Conservation (phyloP, 1,140 invertebrate species). For the Nasonia giraulti region DNA sequence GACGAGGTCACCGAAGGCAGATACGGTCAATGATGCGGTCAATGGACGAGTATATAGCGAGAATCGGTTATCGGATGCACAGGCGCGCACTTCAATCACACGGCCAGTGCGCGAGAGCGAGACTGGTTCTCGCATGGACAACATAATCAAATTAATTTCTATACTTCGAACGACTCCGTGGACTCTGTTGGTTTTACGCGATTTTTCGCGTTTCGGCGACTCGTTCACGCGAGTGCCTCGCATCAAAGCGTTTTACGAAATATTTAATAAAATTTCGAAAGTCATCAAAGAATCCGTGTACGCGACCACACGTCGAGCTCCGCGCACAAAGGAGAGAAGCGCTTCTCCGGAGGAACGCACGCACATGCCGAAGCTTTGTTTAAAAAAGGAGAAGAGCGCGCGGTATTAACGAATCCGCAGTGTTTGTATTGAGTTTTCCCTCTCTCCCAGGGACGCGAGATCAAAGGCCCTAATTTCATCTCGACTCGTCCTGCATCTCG, state of each 20-base stretch:
- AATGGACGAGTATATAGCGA: neutral
- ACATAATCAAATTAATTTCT: too few species aligned
- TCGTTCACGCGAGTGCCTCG: too few species aligned
- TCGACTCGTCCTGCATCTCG: slow-evolving; percentile 48
- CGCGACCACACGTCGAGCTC: too few species aligned
- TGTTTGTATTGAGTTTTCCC: slow-evolving; percentile 22
- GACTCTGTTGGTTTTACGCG: too few species aligned
- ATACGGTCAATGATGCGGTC: neutral
- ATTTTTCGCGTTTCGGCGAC: too few species aligned
- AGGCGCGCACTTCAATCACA: too few species aligned
- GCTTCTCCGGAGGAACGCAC: too few species aligned
- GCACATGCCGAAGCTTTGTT: neutral
- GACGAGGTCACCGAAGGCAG: neutral
- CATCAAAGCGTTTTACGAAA: too few species aligned
- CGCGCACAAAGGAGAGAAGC: neutral
- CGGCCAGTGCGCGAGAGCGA: too few species aligned
- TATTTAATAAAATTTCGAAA: neutral
- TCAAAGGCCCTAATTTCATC: slow-evolving; percentile 57
- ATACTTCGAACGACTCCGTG: too few species aligned
- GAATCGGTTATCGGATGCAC: slow-evolving; percentile 7
- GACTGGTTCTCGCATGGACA: too few species aligned
- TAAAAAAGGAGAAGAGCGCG: neutral
- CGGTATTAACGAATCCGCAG: slow-evolving; percentile 13
- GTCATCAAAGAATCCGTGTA: neutral
- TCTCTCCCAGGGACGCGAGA: slow-evolving; percentile 38